Conservation (phyloP, 2,113 vertebrate genomes). For the Pithys albifrons region DNA sequence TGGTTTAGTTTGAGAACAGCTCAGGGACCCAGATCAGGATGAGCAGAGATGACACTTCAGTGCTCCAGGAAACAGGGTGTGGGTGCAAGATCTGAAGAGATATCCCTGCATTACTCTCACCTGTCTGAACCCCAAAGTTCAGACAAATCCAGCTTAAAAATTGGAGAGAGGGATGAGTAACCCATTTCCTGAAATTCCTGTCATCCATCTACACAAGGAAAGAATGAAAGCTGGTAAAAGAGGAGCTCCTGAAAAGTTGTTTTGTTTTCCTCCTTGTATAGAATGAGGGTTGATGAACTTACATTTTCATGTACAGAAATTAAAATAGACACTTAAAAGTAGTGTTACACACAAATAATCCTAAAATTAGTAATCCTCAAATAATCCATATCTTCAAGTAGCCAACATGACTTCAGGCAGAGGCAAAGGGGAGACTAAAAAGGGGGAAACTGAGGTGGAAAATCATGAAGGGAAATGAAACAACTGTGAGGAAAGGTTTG, state of each 20-base stretch:
- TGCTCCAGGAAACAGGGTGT: not conserved
- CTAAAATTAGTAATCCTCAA: not conserved
- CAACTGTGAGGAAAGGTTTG: not conserved
- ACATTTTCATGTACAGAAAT: not conserved
- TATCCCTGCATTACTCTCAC: rapidly evolving
- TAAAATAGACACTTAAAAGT: not conserved
- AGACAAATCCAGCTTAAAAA: not conserved
- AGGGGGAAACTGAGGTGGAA: not conserved
- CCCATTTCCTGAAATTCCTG: not conserved
- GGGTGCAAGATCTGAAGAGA: not conserved
- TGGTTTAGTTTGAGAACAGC: not conserved
- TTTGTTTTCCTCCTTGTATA: not conserved
- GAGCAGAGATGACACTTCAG: not conserved
- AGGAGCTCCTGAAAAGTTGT: not conserved
- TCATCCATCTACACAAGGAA: rapidly evolving
- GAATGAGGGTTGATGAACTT: not conserved
- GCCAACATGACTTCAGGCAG: not conserved
- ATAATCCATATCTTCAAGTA: not conserved
- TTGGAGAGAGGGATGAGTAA: rapidly evolving
- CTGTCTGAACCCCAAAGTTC: not conserved
- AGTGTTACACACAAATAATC: not conserved
- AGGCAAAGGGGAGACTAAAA: not conserved
- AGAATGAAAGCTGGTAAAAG: not conserved
- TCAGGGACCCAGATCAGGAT: not conserved
- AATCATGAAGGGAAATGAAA: not conserved